Percentiles rank a stretch among this genome's conserved stretches.
Evolutionary conservation across 1,140 invertebrate genomes (phyloP).

Genomic region (Dendroctonus ponderosae): DNA sequence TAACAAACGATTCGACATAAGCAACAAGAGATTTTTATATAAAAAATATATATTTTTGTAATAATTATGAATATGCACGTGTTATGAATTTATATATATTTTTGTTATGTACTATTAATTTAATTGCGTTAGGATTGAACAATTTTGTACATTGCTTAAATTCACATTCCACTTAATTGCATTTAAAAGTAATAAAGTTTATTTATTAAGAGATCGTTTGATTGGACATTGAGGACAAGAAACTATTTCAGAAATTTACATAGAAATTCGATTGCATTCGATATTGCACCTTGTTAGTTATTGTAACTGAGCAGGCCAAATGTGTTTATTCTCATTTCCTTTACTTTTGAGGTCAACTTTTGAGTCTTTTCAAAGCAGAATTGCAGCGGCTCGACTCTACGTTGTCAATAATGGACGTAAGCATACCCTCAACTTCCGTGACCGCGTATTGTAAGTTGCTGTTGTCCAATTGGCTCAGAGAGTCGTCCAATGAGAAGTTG

Average conservation of each 20-base stretch:
- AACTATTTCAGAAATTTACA: too few species aligned
- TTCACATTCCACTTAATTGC: constrained; percentile 31
- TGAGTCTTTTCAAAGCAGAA: constrained; percentile 25
- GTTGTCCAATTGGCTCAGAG: constrained; percentile 57
- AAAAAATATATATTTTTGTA: constrained; percentile 25
- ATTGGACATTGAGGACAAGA: too few species aligned
- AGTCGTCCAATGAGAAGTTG: constrained; percentile 59
- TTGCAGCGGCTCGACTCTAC: constrained; percentile 49
- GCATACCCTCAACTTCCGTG: constrained; percentile 60
- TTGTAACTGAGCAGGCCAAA: too few species aligned
- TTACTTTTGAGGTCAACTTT: background rate
- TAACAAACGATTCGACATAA: constrained; percentile 24
- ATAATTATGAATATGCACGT: constrained; percentile 22
- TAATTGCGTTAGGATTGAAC: constrained; percentile 18
- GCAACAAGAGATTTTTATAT: constrained; percentile 7
- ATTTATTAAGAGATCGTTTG: constrained; percentile 16
- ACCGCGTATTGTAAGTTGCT: constrained; percentile 58
- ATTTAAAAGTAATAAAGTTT: constrained; percentile 32
- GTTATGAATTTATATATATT: constrained; percentile 25
- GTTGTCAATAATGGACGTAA: constrained; percentile 56
- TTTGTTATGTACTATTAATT: constrained; percentile 34
- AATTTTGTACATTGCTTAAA: constrained; percentile 31
- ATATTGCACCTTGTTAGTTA: too few species aligned
- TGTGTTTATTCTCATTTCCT: background rate
- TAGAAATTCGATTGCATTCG: too few species aligned